Evolutionary conservation across 92 coral and sea anemone species (phyloP).

Genomic region (Hydrozoanthus gracilis): DNA sequence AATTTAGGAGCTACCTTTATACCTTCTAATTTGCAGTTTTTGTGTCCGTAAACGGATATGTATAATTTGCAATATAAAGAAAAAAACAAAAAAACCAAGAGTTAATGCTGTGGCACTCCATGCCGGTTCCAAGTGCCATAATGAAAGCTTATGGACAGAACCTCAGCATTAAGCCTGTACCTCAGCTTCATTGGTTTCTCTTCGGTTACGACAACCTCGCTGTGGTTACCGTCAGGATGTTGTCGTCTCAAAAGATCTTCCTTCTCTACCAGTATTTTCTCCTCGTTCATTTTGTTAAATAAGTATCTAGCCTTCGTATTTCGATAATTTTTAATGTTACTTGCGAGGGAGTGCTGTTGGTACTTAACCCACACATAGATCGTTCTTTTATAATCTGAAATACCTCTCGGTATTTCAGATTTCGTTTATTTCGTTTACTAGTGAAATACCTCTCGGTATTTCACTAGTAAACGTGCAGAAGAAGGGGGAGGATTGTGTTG

Average conservation of each 20-base stretch:
- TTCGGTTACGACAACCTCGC: conserved; percentile 41
- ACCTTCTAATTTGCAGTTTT: conserved; percentile 12
- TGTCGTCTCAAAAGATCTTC: conserved; percentile 36
- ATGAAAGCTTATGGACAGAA: conserved; percentile 34
- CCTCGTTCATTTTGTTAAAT: conserved; percentile 42
- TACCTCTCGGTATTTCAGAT: no score
- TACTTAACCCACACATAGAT: conserved; percentile 35
- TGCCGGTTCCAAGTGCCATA: conserved; percentile 51
- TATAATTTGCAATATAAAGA: no score
- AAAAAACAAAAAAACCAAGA: not conserved
- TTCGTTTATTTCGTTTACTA: no score
- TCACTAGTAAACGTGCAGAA: conserved; percentile 45
- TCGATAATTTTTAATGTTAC: conserved; percentile 30
- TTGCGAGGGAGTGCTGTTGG: conserved; percentile 6
- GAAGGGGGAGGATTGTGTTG: conserved; percentile 31
- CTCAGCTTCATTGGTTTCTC: conserved; percentile 50
- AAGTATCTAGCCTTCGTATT: conserved; percentile 43
- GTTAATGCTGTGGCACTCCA: conserved; percentile 55
- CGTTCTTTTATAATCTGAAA: conserved; percentile 45
- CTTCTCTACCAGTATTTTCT: conserved; percentile 31
- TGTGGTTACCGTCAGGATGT: conserved; percentile 25
- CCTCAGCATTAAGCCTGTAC: conserved; percentile 38
- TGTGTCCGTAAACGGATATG: not conserved
- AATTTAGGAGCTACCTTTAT: not conserved
- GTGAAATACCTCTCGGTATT: conserved; percentile 17